Evolutionary conservation across 2,797 vertebrate genomes (phyloP).

Genomic region (Thamnophis elegans): DNA sequence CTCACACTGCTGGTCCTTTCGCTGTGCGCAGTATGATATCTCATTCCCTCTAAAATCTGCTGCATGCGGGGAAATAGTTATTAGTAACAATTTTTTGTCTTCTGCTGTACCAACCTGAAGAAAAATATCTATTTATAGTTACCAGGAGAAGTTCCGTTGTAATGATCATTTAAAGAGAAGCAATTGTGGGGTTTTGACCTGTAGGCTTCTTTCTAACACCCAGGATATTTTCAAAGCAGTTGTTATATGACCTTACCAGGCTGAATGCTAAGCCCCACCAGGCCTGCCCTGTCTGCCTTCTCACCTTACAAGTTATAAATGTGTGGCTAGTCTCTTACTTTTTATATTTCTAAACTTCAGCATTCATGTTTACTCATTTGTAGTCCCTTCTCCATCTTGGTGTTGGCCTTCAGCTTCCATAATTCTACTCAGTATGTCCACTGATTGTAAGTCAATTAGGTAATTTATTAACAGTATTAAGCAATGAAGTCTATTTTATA

Average conservation of each 20-base stretch:
- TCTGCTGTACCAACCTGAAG: not conserved
- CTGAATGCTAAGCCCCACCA: not conserved
- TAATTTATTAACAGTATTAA: not conserved
- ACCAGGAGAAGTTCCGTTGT: not conserved
- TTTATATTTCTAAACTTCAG: not conserved
- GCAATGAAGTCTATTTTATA: not conserved
- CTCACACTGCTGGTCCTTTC: not conserved
- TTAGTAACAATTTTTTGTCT: not conserved
- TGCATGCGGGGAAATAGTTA: not conserved
- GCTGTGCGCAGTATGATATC: not conserved
- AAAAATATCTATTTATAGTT: not conserved
- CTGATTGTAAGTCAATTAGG: not conserved
- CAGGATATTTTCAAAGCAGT: not conserved
- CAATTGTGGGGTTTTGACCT: not conserved
- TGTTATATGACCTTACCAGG: not conserved
- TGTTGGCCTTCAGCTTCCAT: not conserved
- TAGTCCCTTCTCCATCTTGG: not conserved
- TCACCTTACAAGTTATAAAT: not conserved
- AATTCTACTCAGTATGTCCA: not conserved
- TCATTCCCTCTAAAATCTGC: not conserved
- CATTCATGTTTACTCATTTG: not conserved
- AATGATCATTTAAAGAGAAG: not conserved
- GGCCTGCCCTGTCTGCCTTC: not conserved
- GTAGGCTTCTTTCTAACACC: not conserved
- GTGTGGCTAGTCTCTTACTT: not conserved